Conservation (phyloP, 2,797 vertebrate genomes). For the Lycodopsis pacificus region DNA sequence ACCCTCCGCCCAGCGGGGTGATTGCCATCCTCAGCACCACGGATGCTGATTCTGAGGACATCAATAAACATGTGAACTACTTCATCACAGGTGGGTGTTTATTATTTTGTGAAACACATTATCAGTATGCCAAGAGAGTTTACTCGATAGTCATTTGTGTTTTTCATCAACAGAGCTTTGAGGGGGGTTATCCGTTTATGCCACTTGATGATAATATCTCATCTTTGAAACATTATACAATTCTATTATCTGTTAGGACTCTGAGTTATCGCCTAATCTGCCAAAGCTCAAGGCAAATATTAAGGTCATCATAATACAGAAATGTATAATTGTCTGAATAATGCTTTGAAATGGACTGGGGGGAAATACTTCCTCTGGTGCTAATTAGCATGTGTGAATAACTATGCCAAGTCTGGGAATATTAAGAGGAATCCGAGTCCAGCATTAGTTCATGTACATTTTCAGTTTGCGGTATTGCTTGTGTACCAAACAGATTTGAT, state of each 20-base stretch:
- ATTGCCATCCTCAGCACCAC: conserved; percentile 96
- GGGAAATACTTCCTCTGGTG: conserved; percentile 59
- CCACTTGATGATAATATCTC: conserved; percentile 71
- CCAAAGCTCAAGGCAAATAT: conserved; percentile 68
- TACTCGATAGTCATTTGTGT: conserved; percentile 46
- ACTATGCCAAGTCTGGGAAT: conserved; percentile 61
- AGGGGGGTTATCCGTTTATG: conserved; percentile 55
- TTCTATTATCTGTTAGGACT: conserved; percentile 64
- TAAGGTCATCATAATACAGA: conserved; percentile 68
- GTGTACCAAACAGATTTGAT: conserved; percentile 34
- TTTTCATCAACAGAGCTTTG: conserved; percentile 61
- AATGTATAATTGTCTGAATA: conserved; percentile 71
- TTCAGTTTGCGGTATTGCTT: conserved; percentile 30
- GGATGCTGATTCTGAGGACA: conserved; percentile 92
- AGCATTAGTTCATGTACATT: conserved; percentile 25
- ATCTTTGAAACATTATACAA: conserved; percentile 66
- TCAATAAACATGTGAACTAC: conserved; percentile 93
- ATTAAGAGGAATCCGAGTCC: conserved; percentile 54
- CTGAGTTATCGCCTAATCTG: conserved; percentile 60
- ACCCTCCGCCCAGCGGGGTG: conserved; percentile 92
- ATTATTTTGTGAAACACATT: conserved; percentile 28
- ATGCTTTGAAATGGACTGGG: conserved; percentile 65
- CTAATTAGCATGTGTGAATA: conserved; percentile 76
- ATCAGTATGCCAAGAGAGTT: conserved; percentile 48
- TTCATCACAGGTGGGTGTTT: conserved; percentile 93